These are phyloP conservation scores for Otus sunia DNA, from an alignment of 2,113 vertebrate species.

Conservation along the genomic window DNA sequence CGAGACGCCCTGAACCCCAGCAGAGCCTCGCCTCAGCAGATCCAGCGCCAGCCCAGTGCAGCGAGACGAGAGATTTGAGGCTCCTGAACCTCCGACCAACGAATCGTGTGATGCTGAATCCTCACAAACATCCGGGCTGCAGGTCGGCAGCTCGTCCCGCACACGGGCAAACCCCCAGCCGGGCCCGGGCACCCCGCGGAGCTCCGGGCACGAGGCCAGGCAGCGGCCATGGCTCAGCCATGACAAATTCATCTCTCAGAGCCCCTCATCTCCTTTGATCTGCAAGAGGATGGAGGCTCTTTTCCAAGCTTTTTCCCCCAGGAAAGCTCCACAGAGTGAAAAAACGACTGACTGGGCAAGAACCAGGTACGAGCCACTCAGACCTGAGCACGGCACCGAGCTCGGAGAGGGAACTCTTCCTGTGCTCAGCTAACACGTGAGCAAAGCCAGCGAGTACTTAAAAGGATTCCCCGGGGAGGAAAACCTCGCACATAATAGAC, in stretches of 20 bases:
- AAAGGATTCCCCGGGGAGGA: constrained; percentile 18
- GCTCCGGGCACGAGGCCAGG: background rate
- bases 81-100: rapidly evolving
- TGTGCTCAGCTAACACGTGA: background rate
- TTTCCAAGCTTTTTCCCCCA: background rate
- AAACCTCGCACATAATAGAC: background rate
- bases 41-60: rapidly evolving
- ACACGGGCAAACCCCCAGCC: background rate
- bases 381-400: rapidly evolving
- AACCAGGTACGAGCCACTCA: rapidly evolving
- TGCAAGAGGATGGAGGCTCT: background rate
- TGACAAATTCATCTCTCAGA: background rate
- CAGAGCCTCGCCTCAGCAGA: rapidly evolving
- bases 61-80: background rate
- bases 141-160: background rate
- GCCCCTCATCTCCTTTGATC: background rate
- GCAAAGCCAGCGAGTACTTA: background rate
- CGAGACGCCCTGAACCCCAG: rapidly evolving
- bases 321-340: background rate
- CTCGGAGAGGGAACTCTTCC: background rate
- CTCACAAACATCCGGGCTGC: background rate
- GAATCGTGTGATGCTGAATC: background rate
- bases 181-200: background rate
- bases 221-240: rapidly evolving
- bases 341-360: rapidly evolving